Conservation (phyloP, 2,113 vertebrate genomes). For the Indri indri region DNA sequence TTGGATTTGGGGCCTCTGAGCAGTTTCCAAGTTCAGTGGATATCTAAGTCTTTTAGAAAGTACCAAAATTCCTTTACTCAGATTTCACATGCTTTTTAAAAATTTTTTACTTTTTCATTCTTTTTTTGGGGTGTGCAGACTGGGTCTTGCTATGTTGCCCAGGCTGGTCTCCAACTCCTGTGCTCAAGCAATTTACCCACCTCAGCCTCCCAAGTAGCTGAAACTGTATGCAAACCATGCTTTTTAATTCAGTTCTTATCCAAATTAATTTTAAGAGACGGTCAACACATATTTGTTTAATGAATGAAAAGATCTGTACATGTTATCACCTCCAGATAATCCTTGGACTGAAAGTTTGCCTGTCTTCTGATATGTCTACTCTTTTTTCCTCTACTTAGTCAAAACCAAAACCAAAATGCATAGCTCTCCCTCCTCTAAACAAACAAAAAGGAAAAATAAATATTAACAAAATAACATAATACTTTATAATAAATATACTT, state of each 20-base stretch:
- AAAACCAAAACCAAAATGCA: neutral
- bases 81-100: slow-evolving; percentile 2
- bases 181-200: no score
- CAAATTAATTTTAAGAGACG: neutral
- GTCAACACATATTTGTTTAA: neutral
- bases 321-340: neutral
- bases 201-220: no score
- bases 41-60: neutral
- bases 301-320: neutral
- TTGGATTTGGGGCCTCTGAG: neutral
- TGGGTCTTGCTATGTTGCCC: no score
- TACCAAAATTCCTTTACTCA: neutral
- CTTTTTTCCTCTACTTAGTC: neutral
- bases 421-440: neutral
- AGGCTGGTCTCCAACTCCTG: no score
- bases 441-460: neutral
- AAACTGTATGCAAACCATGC: neutral
- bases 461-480: neutral
- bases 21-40: neutral
- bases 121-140: no score
- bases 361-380: neutral
- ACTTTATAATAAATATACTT: neutral
- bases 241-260: neutral
- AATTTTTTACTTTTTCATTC: no score
- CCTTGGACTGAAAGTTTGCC: neutral